phyloP scores from a whole-genome alignment of 2,797 vertebrate genomes.

The Coendou prehensilis region DNA sequence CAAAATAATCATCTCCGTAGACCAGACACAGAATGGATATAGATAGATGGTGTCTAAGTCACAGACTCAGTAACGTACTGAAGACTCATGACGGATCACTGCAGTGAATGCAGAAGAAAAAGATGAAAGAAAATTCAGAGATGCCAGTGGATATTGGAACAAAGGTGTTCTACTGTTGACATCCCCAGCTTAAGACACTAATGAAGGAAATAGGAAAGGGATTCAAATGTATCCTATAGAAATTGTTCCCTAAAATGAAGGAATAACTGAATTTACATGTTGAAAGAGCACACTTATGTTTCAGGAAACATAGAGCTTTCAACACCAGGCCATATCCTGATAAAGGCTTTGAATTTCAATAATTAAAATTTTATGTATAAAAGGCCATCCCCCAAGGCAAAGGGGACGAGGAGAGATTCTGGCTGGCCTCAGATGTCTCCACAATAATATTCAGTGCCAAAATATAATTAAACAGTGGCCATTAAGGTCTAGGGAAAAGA shows the following conservation, averaged over 20 bases:
- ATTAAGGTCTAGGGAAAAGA: not conserved
- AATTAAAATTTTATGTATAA: slow-evolving; percentile 51
- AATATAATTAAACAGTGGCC: not conserved
- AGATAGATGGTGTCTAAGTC: not conserved
- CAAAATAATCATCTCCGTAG: slow-evolving; percentile 4
- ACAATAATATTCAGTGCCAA: not conserved
- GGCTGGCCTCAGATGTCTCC: not conserved
- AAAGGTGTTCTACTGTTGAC: not conserved
- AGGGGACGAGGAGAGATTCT: not conserved
- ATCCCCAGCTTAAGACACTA: slow-evolving; percentile 10
- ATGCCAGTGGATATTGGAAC: slow-evolving; percentile 2
- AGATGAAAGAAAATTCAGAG: slow-evolving; percentile 42
- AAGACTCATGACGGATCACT: not conserved
- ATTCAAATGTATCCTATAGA: not conserved
- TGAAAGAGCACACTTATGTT: slow-evolving; percentile 10
- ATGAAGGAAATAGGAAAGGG: not conserved
- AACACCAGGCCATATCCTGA: not conserved
- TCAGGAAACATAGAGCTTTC: not conserved
- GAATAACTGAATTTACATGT: not conserved
- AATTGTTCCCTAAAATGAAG: slow-evolving; percentile 33
- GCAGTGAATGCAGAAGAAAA: not conserved
- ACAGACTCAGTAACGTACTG: not conserved
- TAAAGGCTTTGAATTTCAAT: slow-evolving; percentile 54
- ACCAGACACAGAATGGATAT: not conserved
- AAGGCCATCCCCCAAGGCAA: not conserved